Conservation (phyloP, 2,797 vertebrate genomes). For the Tauraco hartlaubi region DNA sequence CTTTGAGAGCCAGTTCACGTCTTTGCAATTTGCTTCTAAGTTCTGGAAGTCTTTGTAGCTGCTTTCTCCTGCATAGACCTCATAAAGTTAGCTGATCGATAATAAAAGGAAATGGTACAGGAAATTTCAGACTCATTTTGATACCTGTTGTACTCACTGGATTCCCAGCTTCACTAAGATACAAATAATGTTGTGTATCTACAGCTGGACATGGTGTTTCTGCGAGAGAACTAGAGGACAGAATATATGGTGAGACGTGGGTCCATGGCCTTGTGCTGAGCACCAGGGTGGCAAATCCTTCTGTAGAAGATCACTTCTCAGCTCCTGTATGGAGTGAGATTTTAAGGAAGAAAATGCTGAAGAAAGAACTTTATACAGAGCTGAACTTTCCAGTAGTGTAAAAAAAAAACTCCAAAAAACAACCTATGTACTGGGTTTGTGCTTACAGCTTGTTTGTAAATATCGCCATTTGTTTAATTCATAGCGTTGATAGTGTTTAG, state of each 20-base stretch:
- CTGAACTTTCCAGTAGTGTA: not conserved
- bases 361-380: not conserved
- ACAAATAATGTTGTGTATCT: not conserved
- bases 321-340: not conserved
- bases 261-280: fast-evolving
- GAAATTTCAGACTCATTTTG: not conserved
- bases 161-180: not conserved
- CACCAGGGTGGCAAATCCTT: not conserved
- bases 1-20: not conserved
- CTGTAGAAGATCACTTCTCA: not conserved
- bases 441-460: constrained; percentile 5
- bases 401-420: not conserved
- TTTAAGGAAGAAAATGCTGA: not conserved
- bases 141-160: not conserved
- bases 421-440: not conserved
- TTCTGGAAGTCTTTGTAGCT: not conserved
- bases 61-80: not conserved
- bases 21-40: not conserved
- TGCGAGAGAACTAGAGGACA: not conserved
- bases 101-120: not conserved
- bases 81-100: not conserved
- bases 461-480: not conserved
- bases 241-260: not conserved
- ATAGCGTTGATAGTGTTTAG: not conserved
- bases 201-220: not conserved